A percentile compares a stretch with the other conserved stretches of the same genome.
phyloP scores from a whole-genome alignment of 2,888 invertebrate species.

The Lomographa bimaculata region DNA sequence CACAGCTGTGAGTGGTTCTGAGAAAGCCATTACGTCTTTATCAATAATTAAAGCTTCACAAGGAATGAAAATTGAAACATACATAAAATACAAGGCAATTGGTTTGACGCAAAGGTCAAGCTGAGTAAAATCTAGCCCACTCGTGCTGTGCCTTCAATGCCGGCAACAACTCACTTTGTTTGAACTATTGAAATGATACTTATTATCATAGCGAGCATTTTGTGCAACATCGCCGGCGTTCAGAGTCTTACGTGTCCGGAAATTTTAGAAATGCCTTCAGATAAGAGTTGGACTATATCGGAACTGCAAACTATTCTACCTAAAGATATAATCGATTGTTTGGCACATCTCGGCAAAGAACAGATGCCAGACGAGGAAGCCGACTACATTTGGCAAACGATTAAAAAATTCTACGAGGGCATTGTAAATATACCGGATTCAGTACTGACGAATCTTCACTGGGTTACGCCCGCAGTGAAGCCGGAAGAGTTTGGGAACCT shows the following conservation, averaged over 20 bases:
- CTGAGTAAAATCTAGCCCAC: slow-evolving; percentile 3
- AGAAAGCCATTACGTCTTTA: too few relatives aligned
- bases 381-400: slow-evolving; percentile 61
- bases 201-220: slow-evolving; percentile 13
- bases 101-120: slow-evolving; percentile 7
- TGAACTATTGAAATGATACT: slow-evolving; percentile 17
- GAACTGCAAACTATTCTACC: slow-evolving; percentile 52
- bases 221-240: slow-evolving; percentile 6
- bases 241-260: slow-evolving; percentile 52
- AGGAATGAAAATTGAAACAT: slow-evolving; percentile 24
- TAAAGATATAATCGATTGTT: slow-evolving; percentile 60
- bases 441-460: slow-evolving; percentile 63
- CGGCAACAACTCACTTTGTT: neutral
- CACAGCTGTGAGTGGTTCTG: too few relatives aligned
- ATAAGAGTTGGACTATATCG: slow-evolving; percentile 39
- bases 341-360: slow-evolving; percentile 60
- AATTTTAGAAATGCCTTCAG: slow-evolving; percentile 46
- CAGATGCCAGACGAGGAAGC: slow-evolving; percentile 52
- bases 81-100: slow-evolving; percentile 22
- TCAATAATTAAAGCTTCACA: slow-evolving; percentile 3
- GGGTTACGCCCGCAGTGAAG: slow-evolving; percentile 73
- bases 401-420: slow-evolving; percentile 56
- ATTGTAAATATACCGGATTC: slow-evolving; percentile 68
- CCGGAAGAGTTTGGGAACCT: slow-evolving; percentile 77
- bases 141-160: neutral